Percentiles rank a stretch among this genome's conserved stretches.
These are phyloP conservation scores for Paramormyrops kingsleyae DNA, from an alignment of 2,113 vertebrate species.

Conservation along the genomic window DNA sequence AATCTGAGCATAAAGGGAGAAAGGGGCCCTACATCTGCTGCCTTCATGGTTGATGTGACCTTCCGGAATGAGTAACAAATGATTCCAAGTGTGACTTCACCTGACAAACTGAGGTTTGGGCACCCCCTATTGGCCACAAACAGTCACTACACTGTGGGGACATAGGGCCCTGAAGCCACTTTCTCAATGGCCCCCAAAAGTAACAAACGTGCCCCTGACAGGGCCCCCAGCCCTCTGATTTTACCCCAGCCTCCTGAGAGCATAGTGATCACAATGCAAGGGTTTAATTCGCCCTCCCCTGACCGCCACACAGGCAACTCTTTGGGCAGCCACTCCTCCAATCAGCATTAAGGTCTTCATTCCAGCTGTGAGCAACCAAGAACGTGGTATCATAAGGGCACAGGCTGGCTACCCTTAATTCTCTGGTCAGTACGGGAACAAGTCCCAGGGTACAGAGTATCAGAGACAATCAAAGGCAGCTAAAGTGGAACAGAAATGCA, in stretches of 20 bases:
- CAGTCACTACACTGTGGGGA: neutral
- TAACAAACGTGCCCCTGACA: neutral
- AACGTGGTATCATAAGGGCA: neutral
- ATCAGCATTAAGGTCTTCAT: neutral
- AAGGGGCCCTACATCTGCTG: conserved; percentile 2
- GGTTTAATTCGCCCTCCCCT: neutral
- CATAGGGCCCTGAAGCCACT: neutral
- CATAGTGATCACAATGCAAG: neutral
- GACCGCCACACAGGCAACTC: neutral
- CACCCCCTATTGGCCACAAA: neutral
- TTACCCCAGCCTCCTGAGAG: neutral
- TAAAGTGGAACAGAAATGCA: neutral
- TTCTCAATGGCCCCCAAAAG: neutral
- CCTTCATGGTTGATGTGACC: neutral
- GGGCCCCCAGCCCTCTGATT: neutral
- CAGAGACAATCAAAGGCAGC: neutral
- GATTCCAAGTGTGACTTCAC: conserved; percentile 5
- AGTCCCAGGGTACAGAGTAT: neutral
- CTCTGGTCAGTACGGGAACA: neutral
- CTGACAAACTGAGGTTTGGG: neutral
- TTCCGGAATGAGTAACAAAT: conserved; percentile 7
- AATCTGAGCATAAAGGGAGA: conserved; percentile 10
- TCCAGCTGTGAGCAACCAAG: neutral
- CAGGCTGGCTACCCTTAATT: neutral
- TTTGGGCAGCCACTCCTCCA: neutral